Percentiles rank a stretch among this genome's conserved stretches.
Conservation (phyloP, 1,140 invertebrate genomes). For the Drosophila nasuta region DNA sequence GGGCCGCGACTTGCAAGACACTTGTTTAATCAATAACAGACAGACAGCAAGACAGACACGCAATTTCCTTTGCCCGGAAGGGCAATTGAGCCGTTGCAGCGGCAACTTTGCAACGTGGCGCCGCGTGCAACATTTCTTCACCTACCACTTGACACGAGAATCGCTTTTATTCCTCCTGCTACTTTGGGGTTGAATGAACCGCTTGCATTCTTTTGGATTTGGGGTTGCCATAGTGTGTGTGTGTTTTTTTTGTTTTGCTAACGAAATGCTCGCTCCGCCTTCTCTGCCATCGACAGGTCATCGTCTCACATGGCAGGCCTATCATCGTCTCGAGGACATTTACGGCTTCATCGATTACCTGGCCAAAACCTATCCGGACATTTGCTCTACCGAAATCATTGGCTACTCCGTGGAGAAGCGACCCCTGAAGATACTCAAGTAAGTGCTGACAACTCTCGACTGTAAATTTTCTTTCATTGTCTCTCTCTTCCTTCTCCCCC, state of each 20-base stretch:
- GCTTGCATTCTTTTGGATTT: too few relatives aligned
- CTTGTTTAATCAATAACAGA: constrained; percentile 75
- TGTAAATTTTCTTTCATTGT: neutral
- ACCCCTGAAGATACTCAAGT: constrained; percentile 89
- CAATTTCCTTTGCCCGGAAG: constrained; percentile 43
- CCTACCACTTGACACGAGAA: constrained; percentile 32
- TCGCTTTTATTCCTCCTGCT: neutral
- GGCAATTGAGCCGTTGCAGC: constrained; percentile 32
- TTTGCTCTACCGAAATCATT: constrained; percentile 89
- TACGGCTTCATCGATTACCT: constrained; percentile 91
- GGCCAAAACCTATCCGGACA: constrained; percentile 89
- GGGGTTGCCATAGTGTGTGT: constrained; percentile 35
- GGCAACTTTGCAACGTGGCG: too few relatives aligned
- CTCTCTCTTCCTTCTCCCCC: neutral
- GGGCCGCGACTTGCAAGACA: constrained; percentile 45
- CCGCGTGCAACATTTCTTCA: too few relatives aligned
- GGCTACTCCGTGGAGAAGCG: constrained; percentile 91
- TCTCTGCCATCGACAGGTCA: constrained; percentile 86
- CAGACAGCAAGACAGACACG: constrained; percentile 30
- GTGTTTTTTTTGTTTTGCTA: neutral
- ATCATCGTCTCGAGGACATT: constrained; percentile 90
- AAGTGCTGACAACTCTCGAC: constrained; percentile 24
- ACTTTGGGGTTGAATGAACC: constrained; percentile 31
- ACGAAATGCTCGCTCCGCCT: neutral
- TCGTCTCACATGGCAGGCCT: constrained; percentile 92